Percentiles rank a stretch among this genome's conserved stretches.
Evolutionary conservation across 1,140 invertebrate species (phyloP).

Genomic region (Acromyrmex heyeri): DNA sequence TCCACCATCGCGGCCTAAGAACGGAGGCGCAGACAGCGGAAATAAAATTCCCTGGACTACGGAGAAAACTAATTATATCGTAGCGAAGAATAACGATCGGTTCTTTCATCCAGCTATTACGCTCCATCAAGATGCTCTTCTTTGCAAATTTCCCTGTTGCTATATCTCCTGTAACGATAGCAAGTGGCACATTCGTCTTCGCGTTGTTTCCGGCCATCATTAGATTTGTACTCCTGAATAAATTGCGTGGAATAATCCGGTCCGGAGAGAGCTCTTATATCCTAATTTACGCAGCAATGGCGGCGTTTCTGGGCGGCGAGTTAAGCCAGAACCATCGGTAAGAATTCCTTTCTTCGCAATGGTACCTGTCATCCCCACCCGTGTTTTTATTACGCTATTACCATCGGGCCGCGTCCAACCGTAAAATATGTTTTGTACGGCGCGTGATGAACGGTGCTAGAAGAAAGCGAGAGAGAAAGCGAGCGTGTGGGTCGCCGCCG

Average conservation of each 20-base stretch:
- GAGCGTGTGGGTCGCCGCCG: conserved; percentile 27
- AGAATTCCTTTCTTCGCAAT: conserved; percentile 74
- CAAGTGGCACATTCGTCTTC: conserved; percentile 28
- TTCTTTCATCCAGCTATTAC: conserved; percentile 35
- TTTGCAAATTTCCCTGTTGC: not conserved
- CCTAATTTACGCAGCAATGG: conserved; percentile 72
- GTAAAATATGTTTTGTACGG: conserved; percentile 76
- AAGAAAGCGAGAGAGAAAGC: conserved; percentile 59
- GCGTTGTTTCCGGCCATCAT: conserved; percentile 41
- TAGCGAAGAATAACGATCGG: conserved; percentile 38
- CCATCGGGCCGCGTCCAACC: conserved; percentile 71
- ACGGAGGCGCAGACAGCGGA: not conserved
- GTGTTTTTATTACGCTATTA: conserved; percentile 79
- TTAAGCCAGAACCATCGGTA: conserved; percentile 70
- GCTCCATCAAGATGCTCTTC: not conserved
- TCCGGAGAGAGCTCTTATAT: conserved; percentile 49
- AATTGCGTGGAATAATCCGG: conserved; percentile 72
- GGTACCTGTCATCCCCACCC: conserved; percentile 71
- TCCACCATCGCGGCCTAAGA: conserved; percentile 17
- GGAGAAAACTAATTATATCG: conserved; percentile 31
- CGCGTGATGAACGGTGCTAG: conserved; percentile 68
- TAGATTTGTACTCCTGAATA: conserved; percentile 51
- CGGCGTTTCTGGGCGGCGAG: conserved; percentile 54
- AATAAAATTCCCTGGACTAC: conserved; percentile 37
- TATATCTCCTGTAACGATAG: not conserved